A percentile compares a stretch with the other conserved stretches of the same genome.
These are phyloP conservation scores for Ceratosolen solmsi DNA, from an alignment of 1,140 invertebrate species.

Conservation along the genomic window DNA sequence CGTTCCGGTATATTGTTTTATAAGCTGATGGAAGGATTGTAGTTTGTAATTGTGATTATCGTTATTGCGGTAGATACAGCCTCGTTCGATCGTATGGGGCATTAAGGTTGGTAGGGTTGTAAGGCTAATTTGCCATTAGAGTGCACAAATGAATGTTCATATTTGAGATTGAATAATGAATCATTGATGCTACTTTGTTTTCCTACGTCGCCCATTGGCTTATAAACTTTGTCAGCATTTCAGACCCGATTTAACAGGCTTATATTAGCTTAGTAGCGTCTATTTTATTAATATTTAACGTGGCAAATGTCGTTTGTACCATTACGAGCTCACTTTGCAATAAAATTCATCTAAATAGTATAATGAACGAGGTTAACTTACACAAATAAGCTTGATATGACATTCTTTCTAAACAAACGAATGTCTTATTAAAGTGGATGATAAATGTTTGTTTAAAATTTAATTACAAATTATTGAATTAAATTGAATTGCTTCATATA, in stretches of 20 bases:
- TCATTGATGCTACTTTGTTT: not conserved
- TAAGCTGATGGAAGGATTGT: slow-evolving; percentile 3
- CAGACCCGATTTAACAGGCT: not conserved
- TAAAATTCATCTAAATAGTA: too few species aligned
- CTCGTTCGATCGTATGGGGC: not conserved
- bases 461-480: too few species aligned
- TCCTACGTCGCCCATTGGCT: not conserved
- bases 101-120: not conserved
- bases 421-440: too few species aligned
- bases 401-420: too few species aligned
- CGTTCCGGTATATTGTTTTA: not conserved
- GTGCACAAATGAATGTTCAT: not conserved
- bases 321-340: not conserved
- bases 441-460: too few species aligned
- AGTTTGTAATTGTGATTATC: not conserved
- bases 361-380: too few species aligned
- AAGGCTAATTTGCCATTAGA: not conserved
- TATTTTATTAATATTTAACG: slow-evolving; percentile 5
- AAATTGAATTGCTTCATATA: too few species aligned
- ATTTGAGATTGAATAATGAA: slow-evolving; percentile 4
- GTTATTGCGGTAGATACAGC: not conserved
- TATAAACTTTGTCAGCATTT: not conserved
- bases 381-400: too few species aligned
- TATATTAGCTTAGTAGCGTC: not conserved
- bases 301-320: not conserved